A percentile compares a stretch with the other conserved stretches of the same genome.
phyloP scores from a whole-genome alignment of 2,113 vertebrate genomes.

The Leucoraja erinaceus region DNA sequence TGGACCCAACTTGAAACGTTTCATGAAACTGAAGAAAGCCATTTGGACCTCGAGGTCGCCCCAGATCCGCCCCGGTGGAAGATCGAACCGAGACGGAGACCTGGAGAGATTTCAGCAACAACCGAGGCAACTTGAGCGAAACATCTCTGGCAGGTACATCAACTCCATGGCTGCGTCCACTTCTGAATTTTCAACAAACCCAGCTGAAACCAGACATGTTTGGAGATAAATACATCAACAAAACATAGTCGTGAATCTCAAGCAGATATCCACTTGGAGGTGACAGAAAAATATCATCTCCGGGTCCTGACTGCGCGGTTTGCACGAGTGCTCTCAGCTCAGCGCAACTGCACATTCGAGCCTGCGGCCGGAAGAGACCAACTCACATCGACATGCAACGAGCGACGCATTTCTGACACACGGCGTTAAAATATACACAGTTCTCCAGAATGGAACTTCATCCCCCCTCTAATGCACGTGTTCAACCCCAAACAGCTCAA shows the following conservation, averaged over 20 bases:
- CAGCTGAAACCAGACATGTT: neutral
- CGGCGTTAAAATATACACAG: neutral
- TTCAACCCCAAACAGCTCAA: neutral
- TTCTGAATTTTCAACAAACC: neutral
- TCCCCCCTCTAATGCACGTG: neutral
- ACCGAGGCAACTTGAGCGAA: neutral
- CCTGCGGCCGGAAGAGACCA: neutral
- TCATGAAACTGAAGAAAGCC: slow-evolving; percentile 52
- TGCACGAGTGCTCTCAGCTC: neutral
- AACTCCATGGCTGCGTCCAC: neutral
- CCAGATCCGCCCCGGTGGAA: neutral
- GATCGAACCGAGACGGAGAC: neutral
- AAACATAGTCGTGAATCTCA: neutral
- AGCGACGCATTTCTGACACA: neutral
- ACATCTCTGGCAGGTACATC: neutral
- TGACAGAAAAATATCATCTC: neutral
- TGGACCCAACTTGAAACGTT: slow-evolving; percentile 49
- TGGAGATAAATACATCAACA: neutral
- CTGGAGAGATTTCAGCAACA: neutral
- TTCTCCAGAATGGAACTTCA: neutral
- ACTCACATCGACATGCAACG: neutral
- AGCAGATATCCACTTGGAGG: neutral
- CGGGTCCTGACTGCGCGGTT: neutral
- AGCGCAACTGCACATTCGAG: neutral
- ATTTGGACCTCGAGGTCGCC: slow-evolving; percentile 41